phyloP scores from a whole-genome alignment of 2,888 invertebrate genomes.

The Chalcis sispes region DNA sequence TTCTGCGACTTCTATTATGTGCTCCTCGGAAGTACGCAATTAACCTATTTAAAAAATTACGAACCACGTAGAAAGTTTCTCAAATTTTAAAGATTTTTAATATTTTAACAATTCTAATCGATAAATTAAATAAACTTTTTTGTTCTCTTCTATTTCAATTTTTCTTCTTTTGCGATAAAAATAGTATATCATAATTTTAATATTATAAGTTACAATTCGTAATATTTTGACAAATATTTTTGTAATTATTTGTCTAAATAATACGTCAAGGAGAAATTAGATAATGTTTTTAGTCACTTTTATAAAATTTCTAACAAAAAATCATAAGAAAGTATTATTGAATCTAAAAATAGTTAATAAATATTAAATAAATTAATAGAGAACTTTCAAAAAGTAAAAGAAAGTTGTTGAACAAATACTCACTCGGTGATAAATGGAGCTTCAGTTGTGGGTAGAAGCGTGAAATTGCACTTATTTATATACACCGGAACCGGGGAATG shows the following conservation, averaged over 20 bases:
- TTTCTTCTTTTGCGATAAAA: background rate
- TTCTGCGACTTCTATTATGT: constrained; percentile 37
- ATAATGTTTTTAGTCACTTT: no score
- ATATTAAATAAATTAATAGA: no score
- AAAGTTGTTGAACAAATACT: constrained; percentile 12
- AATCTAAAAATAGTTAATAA: no score
- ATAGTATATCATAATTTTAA: no score
- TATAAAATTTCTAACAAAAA: no score
- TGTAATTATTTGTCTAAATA: no score
- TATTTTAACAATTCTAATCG: constrained; percentile 22
- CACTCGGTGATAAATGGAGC: constrained; percentile 1
- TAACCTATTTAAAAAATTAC: constrained; percentile 46
- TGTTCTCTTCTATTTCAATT: constrained; percentile 5
- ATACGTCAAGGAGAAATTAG: no score
- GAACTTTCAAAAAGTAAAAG: background rate
- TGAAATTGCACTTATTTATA: constrained; percentile 45
- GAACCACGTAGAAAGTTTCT: background rate
- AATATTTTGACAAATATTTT: no score
- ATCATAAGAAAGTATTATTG: no score
- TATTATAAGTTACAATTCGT: no score
- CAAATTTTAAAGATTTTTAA: constrained; percentile 34
- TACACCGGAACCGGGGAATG: constrained; percentile 61
- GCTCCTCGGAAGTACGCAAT: constrained; percentile 48
- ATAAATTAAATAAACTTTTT: constrained; percentile 34
- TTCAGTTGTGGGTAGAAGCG: background rate